Base-by-base conservation (phyloP, 2,113 vertebrate species). In the Pipra filicauda region DNA sequence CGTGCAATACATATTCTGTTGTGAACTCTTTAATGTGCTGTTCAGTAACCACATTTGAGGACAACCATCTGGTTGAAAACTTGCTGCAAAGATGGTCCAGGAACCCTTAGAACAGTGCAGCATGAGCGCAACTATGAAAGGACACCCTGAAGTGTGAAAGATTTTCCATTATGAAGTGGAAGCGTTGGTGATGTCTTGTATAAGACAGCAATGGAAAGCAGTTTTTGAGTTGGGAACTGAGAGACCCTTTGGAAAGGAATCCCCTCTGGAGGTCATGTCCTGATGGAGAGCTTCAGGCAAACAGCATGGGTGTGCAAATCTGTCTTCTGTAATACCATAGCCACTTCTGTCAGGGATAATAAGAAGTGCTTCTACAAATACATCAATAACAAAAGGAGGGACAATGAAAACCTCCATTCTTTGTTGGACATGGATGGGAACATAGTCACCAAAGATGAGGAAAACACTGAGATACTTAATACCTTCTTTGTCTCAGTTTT, bases 121-220 rank as follows among this genome's bases (percentile, higher is more conserved):
- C 4, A 7, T 1, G 5, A 79, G 7, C 26, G 16, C n/a, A 49
- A 1, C 39, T 21, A 14, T 43, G 37, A 26, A 31, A 31, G 83
- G 41, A 65, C 2, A 15, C 1, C 3, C 24, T 1, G 0, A 85
- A 41, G 10, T 8, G n/a, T 49, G 54, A 57, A 66, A 94, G 79
- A 20, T 15, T 9, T 26, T 66, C 54, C 1, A 0, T 37, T 61
- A n/a, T 1, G 5, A 35, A 30, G 64, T 85, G 19, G 46, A 12
- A 41, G 8, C 19, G 8, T 54, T 27, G 21, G 18, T 39, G 9
- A 30, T 83, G 9, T 65, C 31, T 41, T 24, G 7, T 66, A 10
- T 14, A 31, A 49, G 7, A 21, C 6, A 73, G 15, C 0, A 5
- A 27, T 22, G 16, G 37, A 64, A 48, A 86, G 20, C 11, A 37